Evolutionary conservation across 2,113 vertebrate genomes (phyloP), one percentile per base, ranked within the genome.

Genomic region (Columba janthina): DNA sequence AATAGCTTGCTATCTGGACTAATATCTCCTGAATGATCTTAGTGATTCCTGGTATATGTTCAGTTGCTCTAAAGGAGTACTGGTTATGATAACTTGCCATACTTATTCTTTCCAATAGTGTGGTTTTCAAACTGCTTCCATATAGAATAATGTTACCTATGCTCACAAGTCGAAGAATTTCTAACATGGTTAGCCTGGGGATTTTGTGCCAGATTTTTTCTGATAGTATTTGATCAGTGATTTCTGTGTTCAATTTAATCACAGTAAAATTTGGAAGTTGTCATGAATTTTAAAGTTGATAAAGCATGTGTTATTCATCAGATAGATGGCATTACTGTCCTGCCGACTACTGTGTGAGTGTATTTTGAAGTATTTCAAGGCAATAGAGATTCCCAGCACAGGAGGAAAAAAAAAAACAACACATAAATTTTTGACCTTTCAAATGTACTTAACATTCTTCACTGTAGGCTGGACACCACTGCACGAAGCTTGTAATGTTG

Each of bases 401-500:
- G 18, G 13, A 74, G 56, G 4, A 6, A 74, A 56, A 85, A 69
- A 38, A 38, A 38, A 36, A 36, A 54, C 31, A 18, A 53, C n/a
- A 53, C 48, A 11, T 11, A 24, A 50, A 50, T 22, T 21, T 31
- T 67, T 92, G 87, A 61, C 74, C 81, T 85, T 90, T 89, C 20
- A 78, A 10, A 79, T 46, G 44, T 46, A 46, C 22, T 50, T 58
- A 8, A 12, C 4, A 1, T 29, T 85, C 32, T 89, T 85, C 61
- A 28, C 85, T 53, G 17, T 80, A 99, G 99, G 99, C 74, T 99
- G 99, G 99, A 99, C 99, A 46, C 99, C 99, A 16, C 98, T 99
- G 36, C 99, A 99, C 65, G 99, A 99, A 98, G 99, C 99, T 71
- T 99, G 99, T 96, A 99, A 99, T 85, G 98, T 99, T 62, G 99